Conservation (phyloP, 1,140 invertebrate species). For the Pomacea maculata region DNA sequence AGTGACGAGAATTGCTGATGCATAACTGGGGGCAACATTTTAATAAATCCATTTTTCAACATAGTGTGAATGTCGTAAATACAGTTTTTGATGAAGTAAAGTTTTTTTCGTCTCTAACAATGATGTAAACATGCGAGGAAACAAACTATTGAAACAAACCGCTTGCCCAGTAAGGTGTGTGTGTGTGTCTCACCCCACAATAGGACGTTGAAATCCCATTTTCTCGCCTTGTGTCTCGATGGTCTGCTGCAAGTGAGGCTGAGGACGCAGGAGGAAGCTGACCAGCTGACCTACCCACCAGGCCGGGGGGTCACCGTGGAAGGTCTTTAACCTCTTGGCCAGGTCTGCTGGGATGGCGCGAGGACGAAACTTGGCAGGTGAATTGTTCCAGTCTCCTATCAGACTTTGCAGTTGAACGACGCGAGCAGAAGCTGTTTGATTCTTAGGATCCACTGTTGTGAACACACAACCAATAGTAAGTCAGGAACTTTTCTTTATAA, state of each 20-base stretch:
- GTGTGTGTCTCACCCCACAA: slow-evolving; percentile 79
- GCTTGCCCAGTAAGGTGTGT: slow-evolving; percentile 88
- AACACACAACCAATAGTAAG: too few species aligned
- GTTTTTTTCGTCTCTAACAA: slow-evolving; percentile 69
- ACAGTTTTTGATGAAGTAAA: too few species aligned
- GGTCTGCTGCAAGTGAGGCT: slow-evolving; percentile 68
- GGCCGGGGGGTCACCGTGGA: slow-evolving; percentile 93
- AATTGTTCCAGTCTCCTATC: slow-evolving; percentile 92
- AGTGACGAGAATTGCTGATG: too few species aligned
- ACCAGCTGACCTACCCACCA: slow-evolving; percentile 98
- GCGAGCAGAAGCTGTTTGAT: too few species aligned
- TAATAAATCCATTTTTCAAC: too few species aligned
- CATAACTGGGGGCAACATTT: too few species aligned
- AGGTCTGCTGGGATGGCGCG: slow-evolving; percentile 92
- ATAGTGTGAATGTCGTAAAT: too few species aligned
- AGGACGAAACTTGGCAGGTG: slow-evolving; percentile 89
- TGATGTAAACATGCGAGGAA: slow-evolving; percentile 81
- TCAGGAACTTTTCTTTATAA: too few species aligned
- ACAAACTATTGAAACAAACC: slow-evolving; percentile 94
- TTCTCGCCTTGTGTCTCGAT: slow-evolving; percentile 79
- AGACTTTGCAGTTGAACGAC: too few species aligned
- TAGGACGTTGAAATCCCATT: slow-evolving; percentile 85
- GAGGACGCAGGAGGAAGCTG: slow-evolving; percentile 85
- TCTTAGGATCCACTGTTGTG: too few species aligned
- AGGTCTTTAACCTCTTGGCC: slow-evolving; percentile 77